Percentiles rank a stretch among this genome's conserved stretches.
phyloP scores from a whole-genome alignment of 1,140 invertebrate genomes.

The Branchinecta lindahli region DNA sequence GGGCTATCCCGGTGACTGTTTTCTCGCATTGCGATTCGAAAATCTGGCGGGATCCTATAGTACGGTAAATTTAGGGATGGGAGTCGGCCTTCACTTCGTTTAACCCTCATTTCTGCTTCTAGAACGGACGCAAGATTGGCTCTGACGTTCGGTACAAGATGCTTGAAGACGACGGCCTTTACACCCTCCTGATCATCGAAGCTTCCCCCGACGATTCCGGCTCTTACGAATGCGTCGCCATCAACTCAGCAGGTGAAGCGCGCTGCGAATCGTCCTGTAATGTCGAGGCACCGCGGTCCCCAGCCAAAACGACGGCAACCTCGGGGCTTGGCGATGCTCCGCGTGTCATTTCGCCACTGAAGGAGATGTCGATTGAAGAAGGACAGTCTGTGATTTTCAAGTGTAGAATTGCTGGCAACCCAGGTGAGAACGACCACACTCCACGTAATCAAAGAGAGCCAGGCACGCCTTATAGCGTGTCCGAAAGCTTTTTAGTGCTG shows the following conservation, averaged over 20 bases:
- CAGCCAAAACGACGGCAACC: slow-evolving; percentile 14
- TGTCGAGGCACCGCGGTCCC: slow-evolving; percentile 38
- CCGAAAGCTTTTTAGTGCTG: too few species aligned
- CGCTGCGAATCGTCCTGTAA: slow-evolving; percentile 69
- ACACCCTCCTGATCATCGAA: slow-evolving; percentile 71
- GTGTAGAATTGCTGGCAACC: slow-evolving; percentile 63
- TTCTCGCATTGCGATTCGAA: too few species aligned
- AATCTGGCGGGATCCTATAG: too few species aligned
- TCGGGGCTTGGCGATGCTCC: slow-evolving; percentile 45
- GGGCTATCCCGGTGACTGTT: too few species aligned
- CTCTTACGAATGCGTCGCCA: slow-evolving; percentile 80
- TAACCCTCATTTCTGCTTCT: background rate
- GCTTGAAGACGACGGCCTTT: slow-evolving; percentile 49
- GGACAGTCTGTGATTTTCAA: slow-evolving; percentile 71
- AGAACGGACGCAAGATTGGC: slow-evolving; percentile 72
- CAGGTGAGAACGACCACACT: slow-evolving; percentile 31
- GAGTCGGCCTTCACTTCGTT: too few species aligned
- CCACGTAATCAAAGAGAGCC: background rate
- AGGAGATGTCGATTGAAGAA: slow-evolving; percentile 65
- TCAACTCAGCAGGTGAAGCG: slow-evolving; percentile 73
- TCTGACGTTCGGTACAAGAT: slow-evolving; percentile 76
- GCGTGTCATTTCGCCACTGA: slow-evolving; percentile 57
- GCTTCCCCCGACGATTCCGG: slow-evolving; percentile 66
- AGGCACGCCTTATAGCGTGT: too few species aligned
- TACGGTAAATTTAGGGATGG: too few species aligned